phyloP scores from a whole-genome alignment of 2,113 vertebrate genomes.

The Mandrillus leucophaeus region DNA sequence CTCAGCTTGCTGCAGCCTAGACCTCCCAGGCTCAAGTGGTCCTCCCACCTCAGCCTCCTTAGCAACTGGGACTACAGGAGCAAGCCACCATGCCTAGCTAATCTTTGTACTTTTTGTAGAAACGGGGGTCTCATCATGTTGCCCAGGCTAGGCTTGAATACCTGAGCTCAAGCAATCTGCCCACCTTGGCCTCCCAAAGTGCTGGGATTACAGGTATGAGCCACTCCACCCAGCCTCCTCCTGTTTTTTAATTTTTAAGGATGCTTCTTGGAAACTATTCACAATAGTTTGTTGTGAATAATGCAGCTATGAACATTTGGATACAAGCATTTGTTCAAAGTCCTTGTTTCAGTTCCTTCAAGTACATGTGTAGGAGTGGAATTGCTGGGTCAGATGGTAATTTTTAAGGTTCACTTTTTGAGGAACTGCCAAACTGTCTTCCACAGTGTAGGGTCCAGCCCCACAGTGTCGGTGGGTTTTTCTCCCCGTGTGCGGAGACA shows the following conservation, averaged over 20 bases:
- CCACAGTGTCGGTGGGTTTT: too few species aligned
- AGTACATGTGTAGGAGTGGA: not conserved
- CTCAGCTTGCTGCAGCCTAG: not conserved
- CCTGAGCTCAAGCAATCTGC: not conserved
- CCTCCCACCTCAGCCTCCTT: not conserved
- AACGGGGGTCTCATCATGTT: too few species aligned
- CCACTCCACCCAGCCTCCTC: too few species aligned
- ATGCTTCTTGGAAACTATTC: too few species aligned
- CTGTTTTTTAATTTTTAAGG: too few species aligned
- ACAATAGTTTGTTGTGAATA: not conserved
- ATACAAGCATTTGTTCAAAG: not conserved
- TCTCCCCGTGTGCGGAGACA: too few species aligned
- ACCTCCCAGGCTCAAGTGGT: not conserved
- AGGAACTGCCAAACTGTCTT: not conserved
- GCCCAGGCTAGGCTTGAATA: too few species aligned
- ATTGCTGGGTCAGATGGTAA: not conserved
- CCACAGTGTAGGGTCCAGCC: too few species aligned
- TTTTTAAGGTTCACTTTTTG: not conserved
- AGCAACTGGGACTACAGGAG: not conserved
- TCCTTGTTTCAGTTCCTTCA: not conserved
- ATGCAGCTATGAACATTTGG: not conserved
- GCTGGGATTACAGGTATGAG: not conserved
- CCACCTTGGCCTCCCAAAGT: not conserved
- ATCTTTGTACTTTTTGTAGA: too few species aligned
- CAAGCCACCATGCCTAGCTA: too few species aligned